Evolutionary conservation across 92 coral and sea anemone species (phyloP).

Genomic region (Parazoanthus swiftii): DNA sequence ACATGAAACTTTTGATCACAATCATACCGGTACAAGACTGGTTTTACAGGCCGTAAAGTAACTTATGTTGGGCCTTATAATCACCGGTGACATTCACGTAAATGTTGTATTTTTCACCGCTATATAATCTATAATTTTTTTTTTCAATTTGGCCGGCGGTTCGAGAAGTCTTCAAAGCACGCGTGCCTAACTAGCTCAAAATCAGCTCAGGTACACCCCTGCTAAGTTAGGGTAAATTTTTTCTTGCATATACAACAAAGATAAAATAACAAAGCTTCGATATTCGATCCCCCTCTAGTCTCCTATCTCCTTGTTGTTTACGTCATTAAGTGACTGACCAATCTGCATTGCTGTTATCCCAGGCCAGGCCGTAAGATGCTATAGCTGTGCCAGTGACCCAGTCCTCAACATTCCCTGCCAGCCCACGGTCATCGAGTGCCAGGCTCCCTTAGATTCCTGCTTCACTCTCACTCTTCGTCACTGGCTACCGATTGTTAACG

Average conservation of each 20-base stretch:
- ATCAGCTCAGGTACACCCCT: too few species aligned
- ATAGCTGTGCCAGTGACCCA: conserved; percentile 25
- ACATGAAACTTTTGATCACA: too few species aligned
- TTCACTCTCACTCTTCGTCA: conserved; percentile 28
- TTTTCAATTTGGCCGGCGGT: too few species aligned
- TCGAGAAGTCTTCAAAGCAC: too few species aligned
- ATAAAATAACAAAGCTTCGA: background rate
- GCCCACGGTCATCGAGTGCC: conserved; percentile 42
- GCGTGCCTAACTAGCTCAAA: too few species aligned
- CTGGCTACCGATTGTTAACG: conserved; percentile 29
- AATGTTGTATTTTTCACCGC: too few species aligned
- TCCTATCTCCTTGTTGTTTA: background rate
- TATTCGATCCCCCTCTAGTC: background rate
- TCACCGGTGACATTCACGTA: too few species aligned
- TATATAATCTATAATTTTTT: too few species aligned
- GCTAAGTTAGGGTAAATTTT: background rate
- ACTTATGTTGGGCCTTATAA: too few species aligned
- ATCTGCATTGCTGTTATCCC: background rate
- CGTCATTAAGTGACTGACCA: background rate
- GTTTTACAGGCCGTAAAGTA: too few species aligned
- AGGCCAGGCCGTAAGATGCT: conserved; percentile 39
- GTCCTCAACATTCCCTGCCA: conserved; percentile 14
- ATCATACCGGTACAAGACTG: too few species aligned
- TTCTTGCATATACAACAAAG: too few species aligned
- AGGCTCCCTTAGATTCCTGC: conserved; percentile 33